A percentile compares a stretch with the other conserved stretches of the same genome.
phyloP scores from a whole-genome alignment of 2,797 vertebrate genomes.

The Hypotaenidia philippensis region DNA sequence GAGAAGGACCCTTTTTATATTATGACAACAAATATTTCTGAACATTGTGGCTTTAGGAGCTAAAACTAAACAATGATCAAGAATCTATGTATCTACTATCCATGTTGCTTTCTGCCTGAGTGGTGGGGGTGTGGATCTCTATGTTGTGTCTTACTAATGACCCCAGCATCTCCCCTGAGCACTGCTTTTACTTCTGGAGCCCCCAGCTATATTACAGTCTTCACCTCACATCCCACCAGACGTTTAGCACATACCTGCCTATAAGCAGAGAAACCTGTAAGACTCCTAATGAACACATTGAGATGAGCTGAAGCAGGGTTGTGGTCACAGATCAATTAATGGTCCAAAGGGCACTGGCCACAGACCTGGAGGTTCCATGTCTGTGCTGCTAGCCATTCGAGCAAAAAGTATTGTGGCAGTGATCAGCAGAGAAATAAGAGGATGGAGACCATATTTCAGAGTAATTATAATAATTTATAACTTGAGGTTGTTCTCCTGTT shows the following conservation, averaged over 20 bases:
- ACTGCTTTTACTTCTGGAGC: not conserved
- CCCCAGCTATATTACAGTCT: not conserved
- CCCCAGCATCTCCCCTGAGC: not conserved
- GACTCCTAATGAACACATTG: not conserved
- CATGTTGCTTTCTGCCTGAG: not conserved
- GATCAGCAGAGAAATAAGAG: not conserved
- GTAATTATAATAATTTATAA: conserved; percentile 70
- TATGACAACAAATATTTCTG: not conserved
- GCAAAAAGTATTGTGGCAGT: not conserved
- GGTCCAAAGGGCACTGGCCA: not conserved
- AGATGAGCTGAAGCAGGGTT: not conserved
- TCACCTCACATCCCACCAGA: not conserved
- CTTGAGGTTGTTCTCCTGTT: conserved; percentile 53
- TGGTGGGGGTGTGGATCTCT: not conserved
- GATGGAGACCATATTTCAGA: conserved; percentile 12
- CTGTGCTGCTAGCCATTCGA: fast-evolving
- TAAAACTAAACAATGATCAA: not conserved
- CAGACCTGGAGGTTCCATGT: not conserved
- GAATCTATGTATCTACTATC: not conserved
- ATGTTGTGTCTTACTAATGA: not conserved
- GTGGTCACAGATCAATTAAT: not conserved
- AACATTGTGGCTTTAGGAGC: not conserved
- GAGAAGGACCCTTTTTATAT: not conserved
- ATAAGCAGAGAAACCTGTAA: not conserved
- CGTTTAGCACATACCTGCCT: not conserved